Conservation (phyloP, 2,797 vertebrate genomes). For the Tadarida brasiliensis region DNA sequence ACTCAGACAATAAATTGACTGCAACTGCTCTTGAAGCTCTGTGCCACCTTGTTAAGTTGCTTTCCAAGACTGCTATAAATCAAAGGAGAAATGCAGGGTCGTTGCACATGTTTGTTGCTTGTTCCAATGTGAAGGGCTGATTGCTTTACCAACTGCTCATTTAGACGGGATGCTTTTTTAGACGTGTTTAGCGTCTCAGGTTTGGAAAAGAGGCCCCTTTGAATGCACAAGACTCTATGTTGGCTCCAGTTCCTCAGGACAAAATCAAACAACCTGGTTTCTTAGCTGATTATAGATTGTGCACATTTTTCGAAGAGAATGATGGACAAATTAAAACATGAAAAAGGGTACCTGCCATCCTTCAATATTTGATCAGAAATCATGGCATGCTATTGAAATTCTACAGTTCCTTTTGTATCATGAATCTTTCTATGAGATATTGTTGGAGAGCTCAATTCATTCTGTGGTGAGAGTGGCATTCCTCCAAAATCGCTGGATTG, state of each 20-base stretch:
- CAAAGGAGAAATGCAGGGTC: slow-evolving; percentile 84
- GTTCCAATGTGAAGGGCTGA: slow-evolving; percentile 82
- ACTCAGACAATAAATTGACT: slow-evolving; percentile 85
- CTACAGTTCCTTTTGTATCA: slow-evolving; percentile 18
- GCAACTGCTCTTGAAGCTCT: slow-evolving; percentile 80
- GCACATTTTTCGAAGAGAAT: slow-evolving; percentile 50
- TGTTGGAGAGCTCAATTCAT: not conserved
- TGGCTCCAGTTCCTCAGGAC: slow-evolving; percentile 69
- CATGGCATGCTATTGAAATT: not conserved
- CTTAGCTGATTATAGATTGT: slow-evolving; percentile 58
- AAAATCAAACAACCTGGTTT: slow-evolving; percentile 51
- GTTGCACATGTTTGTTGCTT: slow-evolving; percentile 79
- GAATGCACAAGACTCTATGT: slow-evolving; percentile 70
- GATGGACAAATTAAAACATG: slow-evolving; percentile 67
- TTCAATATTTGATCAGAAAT: slow-evolving; percentile 58
- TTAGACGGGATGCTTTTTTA: slow-evolving; percentile 80
- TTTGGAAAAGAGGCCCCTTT: slow-evolving; percentile 72
- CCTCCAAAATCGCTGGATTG: not conserved
- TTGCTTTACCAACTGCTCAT: slow-evolving; percentile 90
- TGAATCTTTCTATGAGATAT: not conserved
- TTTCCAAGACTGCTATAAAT: slow-evolving; percentile 86
- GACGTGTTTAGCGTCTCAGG: slow-evolving; percentile 76
- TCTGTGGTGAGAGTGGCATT: not conserved
- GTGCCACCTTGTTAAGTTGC: slow-evolving; percentile 85
- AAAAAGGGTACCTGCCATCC: not conserved